Evolutionary conservation across 2,888 invertebrate species (phyloP), one percentile per base, ranked within the genome.

Genomic region (Gryllus longicercus): DNA sequence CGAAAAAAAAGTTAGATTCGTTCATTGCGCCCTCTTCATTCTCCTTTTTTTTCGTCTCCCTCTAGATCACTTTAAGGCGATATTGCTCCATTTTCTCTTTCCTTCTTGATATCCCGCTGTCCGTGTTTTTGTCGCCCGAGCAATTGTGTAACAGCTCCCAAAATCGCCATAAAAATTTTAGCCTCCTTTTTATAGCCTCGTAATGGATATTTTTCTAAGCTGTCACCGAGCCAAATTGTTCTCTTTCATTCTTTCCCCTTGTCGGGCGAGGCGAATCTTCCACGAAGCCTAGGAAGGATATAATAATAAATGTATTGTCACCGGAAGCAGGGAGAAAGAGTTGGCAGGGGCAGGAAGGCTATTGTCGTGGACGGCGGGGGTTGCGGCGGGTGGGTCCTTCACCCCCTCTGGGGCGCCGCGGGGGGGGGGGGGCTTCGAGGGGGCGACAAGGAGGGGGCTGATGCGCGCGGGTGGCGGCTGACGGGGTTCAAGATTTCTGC

Each of bases 291-390:
- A 79, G 79, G 76, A 79, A 74, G 77, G 63, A 79, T 77, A 76
- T 79, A 38, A 74, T 79, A 79, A 79, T 79, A 79, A 79, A 79
- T 79, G 79, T 38, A 49, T 63, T 77, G 79, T 77, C 76, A 76
- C 79, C 79, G 50, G 79, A 38, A 63, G 74, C 74, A 79, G 23
- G 50, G 21, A 51, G 38, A 25, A 78, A 63, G 63, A 63, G 63
- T 63, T 63, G 63, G n/a, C 63, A n/a, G 63, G 63, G n/a, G 63
- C n/a, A 63, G 63, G 63, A 63, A 63, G 63, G 63, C 63, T n/a
- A 63, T 63, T 63, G 63, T 63, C 63, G 63, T 14, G n/a, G 63
- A 63, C 63, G 63, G n/a, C 4, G 63, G 63, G 14, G n/a, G 16
- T 63, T 16, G 14, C 63, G 14, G 63, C 18, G 63, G 63, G 63